Base-by-base conservation (phyloP, 2,113 vertebrate genomes). In the Mystacornis crossleyi region DNA sequence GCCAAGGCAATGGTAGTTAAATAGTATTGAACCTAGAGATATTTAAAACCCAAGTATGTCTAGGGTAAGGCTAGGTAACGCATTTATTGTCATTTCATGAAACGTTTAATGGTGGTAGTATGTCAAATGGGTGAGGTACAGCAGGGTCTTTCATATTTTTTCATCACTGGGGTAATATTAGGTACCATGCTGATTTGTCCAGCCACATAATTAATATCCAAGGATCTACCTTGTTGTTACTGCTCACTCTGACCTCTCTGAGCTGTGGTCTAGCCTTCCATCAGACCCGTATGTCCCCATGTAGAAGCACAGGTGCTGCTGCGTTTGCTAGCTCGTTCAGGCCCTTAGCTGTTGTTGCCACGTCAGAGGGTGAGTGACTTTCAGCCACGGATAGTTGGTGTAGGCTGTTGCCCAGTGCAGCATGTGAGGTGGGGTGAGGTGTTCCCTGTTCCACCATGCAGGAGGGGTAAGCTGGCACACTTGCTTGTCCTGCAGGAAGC, bases 1-100 rank as follows among this genome's bases (percentile, higher is more conserved):
- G 97, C 73, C 98, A 98, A 83, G 98, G 95, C 95, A 98, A 98
- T 94, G 99, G 99, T 99, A 99, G 67, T 88, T 97, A 95, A 91
- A 75, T 86, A 75, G 58, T 89, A 60, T 82, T 95, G 60, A 96
- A 84, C 60, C n/a, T 95, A 94, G 75, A 82, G 43, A 60, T 94
- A 50, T 57, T 84, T 96, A 90, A 71, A 89, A 48, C 11, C 16
- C 72, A 77, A 57, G 13, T 77, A 13, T 89, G 40, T 53, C 8
- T 90, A 78, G 93, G 51, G 26, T 91, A 53, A 69, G 55, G 73
- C 70, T 96, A 85, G 95, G 82, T 83, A 55, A 81, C 19, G 3
- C 60, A 33, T 74, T 64, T 86, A 29, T 8, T 90, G 74, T 75
- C 62, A 38, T 23, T 81, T 81, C 42, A 13, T 74, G 45, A 58